Base-by-base conservation (phyloP, 2,113 vertebrate genomes). In the Alexandromys fortis region DNA sequence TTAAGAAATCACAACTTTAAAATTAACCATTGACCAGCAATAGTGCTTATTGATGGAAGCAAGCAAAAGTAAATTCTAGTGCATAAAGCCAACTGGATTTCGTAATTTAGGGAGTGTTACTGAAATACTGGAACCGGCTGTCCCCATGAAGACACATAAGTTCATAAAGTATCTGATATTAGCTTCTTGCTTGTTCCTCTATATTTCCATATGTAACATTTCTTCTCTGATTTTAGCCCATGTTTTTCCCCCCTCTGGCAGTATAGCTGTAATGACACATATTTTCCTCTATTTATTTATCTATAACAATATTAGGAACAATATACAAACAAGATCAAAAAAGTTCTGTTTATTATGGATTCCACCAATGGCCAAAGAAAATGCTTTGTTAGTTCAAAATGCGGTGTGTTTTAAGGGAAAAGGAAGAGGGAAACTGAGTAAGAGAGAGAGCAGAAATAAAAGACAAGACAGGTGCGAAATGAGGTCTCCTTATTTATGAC, bases 21-120 rank as follows among this genome's bases (percentile, higher is more conserved):
- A 78, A 12, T 91, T 49, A 94, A 75, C 28, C 13, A 70, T 73
- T 63, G 22, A 86, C 63, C 17, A 94, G 21, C 22, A 94, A 55
- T 63, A 72, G 19, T 76, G 70, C 14, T 12, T 68, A 47, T 73
- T 86, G 68, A 92, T 22, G 16, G 38, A 38, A 93, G 33, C 81
- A 75, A 95, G 55, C 5, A 5, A 78, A 89, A 95, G 63, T 78
- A 83, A 94, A 91, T 45, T 13, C 17, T 65, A 72, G 30, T 52
- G 89, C 45, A 77, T 26, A 10, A 95, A 93, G 42, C n/a, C 47
- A 91, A 35, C 33, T 72, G 93, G 21, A 72, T 45, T 86, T 96
- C 86, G 68, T 94, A 94, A 96, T 90, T 93, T 89, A 90, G 49
- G 61, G 35, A 88, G 9, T 52, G 12, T 13, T 90, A 45, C 68